Evolutionary conservation across 2,113 vertebrate species (phyloP).

Genomic region (Myxocyprinus asiaticus): DNA sequence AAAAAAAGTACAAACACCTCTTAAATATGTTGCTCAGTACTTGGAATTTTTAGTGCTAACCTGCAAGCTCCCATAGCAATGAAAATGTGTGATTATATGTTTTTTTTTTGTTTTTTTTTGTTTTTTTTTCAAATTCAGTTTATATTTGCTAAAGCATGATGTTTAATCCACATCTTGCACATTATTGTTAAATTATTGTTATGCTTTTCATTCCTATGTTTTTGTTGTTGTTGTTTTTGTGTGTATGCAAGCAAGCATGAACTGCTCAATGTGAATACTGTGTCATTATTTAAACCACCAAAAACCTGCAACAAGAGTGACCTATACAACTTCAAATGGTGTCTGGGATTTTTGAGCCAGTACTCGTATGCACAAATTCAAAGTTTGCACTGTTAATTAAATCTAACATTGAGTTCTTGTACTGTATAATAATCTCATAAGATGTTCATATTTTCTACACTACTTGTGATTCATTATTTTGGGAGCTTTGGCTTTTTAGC

Average conservation of each 20-base stretch:
- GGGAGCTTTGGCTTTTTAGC: slow-evolving; percentile 15
- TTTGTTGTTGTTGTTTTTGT: background rate
- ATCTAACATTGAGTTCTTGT: slow-evolving; percentile 14
- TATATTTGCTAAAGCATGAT: too few species aligned
- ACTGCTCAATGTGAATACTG: background rate
- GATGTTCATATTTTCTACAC: background rate
- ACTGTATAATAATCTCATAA: slow-evolving; percentile 5
- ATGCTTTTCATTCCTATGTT: slow-evolving; percentile 27
- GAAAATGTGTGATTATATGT: background rate
- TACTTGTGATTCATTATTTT: slow-evolving; percentile 1
- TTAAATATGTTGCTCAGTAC: background rate
- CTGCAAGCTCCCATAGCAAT: background rate
- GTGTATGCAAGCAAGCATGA: background rate
- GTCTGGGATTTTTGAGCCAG: background rate
- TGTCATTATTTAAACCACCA: background rate
- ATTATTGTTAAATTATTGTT: background rate
- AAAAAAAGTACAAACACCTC: background rate
- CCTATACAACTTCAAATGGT: background rate
- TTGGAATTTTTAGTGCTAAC: background rate
- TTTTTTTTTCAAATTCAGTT: background rate
- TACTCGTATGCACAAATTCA: background rate
- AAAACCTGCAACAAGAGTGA: too few species aligned
- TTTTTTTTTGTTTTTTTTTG: background rate
- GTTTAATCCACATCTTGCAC: background rate
- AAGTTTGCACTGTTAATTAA: slow-evolving; percentile 14